Percentiles rank a stretch among this genome's conserved stretches.
Evolutionary conservation across 2,888 invertebrate genomes (phyloP).

Genomic region (Euproctis similis): DNA sequence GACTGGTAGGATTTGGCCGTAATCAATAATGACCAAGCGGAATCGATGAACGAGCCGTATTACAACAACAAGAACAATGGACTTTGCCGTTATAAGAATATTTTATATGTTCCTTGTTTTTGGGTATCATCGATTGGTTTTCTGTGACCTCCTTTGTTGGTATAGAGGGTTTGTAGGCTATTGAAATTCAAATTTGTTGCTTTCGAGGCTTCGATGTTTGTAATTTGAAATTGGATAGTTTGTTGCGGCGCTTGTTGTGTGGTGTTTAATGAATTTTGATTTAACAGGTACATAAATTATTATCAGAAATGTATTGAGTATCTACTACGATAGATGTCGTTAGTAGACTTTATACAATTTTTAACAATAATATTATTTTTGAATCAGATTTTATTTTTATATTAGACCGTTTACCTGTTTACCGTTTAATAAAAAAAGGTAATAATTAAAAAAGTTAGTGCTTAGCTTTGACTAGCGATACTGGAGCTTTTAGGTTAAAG

Average conservation of each 20-base stretch:
- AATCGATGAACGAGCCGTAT: slow-evolving; percentile 18
- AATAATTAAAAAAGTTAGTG: no score
- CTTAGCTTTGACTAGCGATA: no score
- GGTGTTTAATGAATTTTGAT: slow-evolving; percentile 1
- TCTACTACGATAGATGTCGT: background rate
- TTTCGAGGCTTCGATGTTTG: slow-evolving; percentile 7
- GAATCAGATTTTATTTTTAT: no score
- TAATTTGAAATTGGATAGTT: slow-evolving; percentile 13
- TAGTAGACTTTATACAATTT: no score
- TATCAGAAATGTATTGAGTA: no score
- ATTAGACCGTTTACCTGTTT: no score
- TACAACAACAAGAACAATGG: slow-evolving; percentile 20
- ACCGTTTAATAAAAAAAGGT: no score
- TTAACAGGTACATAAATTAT: no score
- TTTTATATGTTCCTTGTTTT: slow-evolving; percentile 24
- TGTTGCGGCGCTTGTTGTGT: slow-evolving; percentile 2
- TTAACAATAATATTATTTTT: no score
- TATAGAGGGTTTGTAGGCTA: slow-evolving; percentile 9
- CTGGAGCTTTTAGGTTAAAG: no score
- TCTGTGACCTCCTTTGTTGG: slow-evolving; percentile 16
- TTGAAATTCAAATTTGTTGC: slow-evolving; percentile 26
- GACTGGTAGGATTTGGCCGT: slow-evolving; percentile 14
- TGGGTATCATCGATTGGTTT: slow-evolving; percentile 29
- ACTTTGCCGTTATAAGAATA: slow-evolving; percentile 15
- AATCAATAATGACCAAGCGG: slow-evolving; percentile 24